Percentiles rank a stretch among this genome's conserved stretches.
phyloP scores from a whole-genome alignment of 1,140 invertebrate genomes.

The Apolygus lucorum region DNA sequence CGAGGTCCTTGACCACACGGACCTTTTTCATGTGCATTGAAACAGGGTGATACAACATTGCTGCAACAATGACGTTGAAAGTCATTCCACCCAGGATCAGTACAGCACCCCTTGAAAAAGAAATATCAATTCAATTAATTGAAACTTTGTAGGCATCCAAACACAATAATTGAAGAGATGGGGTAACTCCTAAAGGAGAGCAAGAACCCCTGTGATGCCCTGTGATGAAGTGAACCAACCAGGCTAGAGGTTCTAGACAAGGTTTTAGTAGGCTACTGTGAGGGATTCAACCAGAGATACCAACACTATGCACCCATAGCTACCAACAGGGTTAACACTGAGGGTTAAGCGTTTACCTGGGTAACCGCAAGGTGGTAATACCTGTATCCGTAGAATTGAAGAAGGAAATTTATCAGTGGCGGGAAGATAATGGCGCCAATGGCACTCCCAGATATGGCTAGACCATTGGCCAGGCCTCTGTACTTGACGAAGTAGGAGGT shows the following conservation, averaged over 20 bases:
- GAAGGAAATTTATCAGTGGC: conserved; percentile 56
- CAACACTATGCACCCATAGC: too few species aligned
- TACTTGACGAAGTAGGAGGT: conserved; percentile 76
- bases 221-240: too few species aligned
- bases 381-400: conserved; percentile 66
- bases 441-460: conserved; percentile 81
- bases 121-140: background rate
- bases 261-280: too few species aligned
- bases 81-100: conserved; percentile 73
- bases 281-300: too few species aligned
- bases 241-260: too few species aligned
- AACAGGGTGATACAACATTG: conserved; percentile 73
- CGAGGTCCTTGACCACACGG: conserved; percentile 32
- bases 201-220: too few species aligned
- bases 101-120: conserved; percentile 56
- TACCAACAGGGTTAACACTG: too few species aligned
- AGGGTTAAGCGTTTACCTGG: too few species aligned
- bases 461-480: conserved; percentile 74
- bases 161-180: too few species aligned
- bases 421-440: conserved; percentile 71
- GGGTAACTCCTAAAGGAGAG: too few species aligned
- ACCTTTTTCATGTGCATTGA: conserved; percentile 64
- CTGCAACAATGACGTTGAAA: conserved; percentile 72
- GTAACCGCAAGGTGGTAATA: too few species aligned
- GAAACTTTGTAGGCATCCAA: background rate